Evolutionary conservation across 2,888 invertebrate species (phyloP).

Genomic region (Cremastinae sp.): DNA sequence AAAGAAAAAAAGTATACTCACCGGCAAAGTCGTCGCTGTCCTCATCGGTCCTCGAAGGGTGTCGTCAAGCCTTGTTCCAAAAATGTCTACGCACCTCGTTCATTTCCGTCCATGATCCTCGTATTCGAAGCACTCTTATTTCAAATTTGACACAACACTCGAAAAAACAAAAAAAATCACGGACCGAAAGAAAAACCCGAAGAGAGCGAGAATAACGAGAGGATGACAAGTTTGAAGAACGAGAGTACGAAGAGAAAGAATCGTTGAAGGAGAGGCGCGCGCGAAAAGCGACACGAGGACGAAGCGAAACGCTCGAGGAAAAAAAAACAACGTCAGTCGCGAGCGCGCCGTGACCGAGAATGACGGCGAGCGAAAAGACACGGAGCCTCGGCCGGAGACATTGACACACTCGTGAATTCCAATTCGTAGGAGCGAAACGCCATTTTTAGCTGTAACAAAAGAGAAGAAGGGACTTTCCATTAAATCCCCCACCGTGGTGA

Average conservation of each 20-base stretch:
- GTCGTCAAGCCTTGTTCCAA: too few relatives aligned
- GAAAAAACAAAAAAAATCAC: conserved; percentile 1
- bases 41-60: conserved; percentile 29
- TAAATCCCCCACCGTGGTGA: conserved; percentile 38
- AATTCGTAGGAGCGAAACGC: conserved; percentile 25
- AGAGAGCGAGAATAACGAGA: background rate
- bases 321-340: conserved; percentile 41
- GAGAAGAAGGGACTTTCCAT: conserved; percentile 25
- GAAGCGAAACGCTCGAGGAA: conserved; percentile 1
- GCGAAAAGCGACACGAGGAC: conserved; percentile 20
- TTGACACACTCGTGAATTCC: conserved; percentile 23
- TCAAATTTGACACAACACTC: conserved; percentile 29
- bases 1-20: conserved; percentile 26
- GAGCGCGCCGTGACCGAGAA: conserved; percentile 31
- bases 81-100: conserved; percentile 2
- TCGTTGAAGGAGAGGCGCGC: conserved; percentile 1
- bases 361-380: conserved; percentile 18
- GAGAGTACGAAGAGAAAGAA: conserved; percentile 4
- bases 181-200: background rate
- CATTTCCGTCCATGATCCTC: background rate
- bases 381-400: conserved; percentile 1
- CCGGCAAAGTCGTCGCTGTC: conserved; percentile 22
- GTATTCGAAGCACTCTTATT: conserved; percentile 31
- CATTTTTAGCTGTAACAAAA: conserved; percentile 43
- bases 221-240: too few relatives aligned